Evolutionary conservation across 2,797 vertebrate genomes (phyloP), one percentile per base, ranked within the genome.

Genomic region (Myotis myotis): DNA sequence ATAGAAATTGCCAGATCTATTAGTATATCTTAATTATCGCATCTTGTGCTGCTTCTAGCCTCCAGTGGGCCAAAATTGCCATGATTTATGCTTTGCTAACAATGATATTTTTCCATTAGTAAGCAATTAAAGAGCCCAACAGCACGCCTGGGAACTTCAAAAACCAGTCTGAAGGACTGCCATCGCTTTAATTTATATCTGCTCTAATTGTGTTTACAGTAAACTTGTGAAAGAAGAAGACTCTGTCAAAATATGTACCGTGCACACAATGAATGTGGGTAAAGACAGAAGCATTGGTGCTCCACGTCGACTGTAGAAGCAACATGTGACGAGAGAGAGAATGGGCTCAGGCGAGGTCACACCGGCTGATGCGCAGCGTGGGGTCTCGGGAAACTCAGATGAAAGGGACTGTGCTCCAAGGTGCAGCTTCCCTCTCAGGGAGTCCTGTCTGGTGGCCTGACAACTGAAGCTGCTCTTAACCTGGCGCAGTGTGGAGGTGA

Each of bases 21-120:
- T 98, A 98, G 96, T 96, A 87, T 91, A 96, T 97, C 96, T 98
- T 98, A 97, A 98, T 98, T 97, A 97, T 36, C 15, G 95, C 96
- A 97, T 96, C 96, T 96, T 78, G 95, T 80, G 88, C 89, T 80
- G 94, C 97, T 98, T 94, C 97, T 96, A 97, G 97, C 94, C 96
- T 97, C 97, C 97, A 93, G 93, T 96, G 97, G 96, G 96, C 92
- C 96, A 96, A 96, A 97, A 98, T 95, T 98, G 97, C 95, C 94
- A 87, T 97, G 98, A 98, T 97, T 98, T 97, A 98, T 97, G 89
- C 92, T 85, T 74, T 90, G 87, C 96, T 96, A 96, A 96, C 95
- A 97, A 97, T 97, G 96, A 97, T 98, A 97, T 97, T 98, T 98
- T 98, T 96, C 95, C 95, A 97, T 98, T 97, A 98, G 95, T 89